phyloP scores from a whole-genome alignment of 2,797 vertebrate genomes.

The Myotis vivesi region DNA sequence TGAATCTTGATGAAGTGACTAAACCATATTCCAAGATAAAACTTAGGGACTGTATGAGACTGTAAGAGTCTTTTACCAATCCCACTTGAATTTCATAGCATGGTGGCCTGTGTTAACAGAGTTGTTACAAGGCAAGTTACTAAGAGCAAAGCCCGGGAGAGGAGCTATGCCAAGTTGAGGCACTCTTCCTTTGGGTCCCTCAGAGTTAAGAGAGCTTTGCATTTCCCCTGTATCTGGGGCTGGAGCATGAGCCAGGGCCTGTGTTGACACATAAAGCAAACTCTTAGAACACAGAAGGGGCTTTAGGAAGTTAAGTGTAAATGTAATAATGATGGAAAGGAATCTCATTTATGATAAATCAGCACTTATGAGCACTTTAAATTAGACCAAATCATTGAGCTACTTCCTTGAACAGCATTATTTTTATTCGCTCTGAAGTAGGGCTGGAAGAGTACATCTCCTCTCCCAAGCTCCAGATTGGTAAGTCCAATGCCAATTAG shows the following conservation, averaged over 20 bases:
- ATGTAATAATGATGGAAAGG: background rate
- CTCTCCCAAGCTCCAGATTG: background rate
- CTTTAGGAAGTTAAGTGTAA: conserved; percentile 19
- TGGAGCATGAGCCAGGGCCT: background rate
- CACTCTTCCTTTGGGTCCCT: background rate
- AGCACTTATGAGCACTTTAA: background rate
- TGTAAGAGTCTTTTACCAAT: background rate
- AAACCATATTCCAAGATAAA: background rate
- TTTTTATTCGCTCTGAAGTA: background rate
- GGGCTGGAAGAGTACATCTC: background rate
- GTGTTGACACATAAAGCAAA: background rate
- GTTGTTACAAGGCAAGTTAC: background rate
- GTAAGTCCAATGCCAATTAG: background rate
- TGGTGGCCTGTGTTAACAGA: background rate
- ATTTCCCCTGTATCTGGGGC: background rate
- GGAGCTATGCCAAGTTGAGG: background rate
- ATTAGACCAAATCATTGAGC: background rate
- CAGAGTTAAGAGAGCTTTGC: background rate
- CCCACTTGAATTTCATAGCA: background rate
- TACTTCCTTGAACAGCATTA: background rate
- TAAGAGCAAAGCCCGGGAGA: background rate
- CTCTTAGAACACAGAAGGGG: background rate
- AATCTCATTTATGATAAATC: background rate
- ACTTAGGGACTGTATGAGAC: background rate
- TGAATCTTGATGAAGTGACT: background rate